Base-by-base conservation (phyloP, 2,797 vertebrate species). In the Macropodus opercularis region DNA sequence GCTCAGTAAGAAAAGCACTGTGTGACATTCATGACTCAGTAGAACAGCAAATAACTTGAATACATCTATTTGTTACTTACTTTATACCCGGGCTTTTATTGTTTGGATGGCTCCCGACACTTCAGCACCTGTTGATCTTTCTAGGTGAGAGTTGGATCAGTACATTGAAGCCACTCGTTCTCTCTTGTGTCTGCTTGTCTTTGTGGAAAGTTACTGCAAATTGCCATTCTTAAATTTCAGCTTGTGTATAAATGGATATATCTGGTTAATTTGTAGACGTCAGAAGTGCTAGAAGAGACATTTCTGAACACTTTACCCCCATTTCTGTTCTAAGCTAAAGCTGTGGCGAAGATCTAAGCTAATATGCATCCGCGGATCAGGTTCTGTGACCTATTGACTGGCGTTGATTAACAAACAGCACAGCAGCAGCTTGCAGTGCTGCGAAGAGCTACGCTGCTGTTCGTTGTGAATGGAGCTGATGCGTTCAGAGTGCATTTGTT, bases 401-500 rank as follows among this genome's bases (percentile, higher is more conserved):
- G 1, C 8, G 10, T 27, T 26, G 11, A 26, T 60, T 23, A 22
- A n/a, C 15, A 48, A 21, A 1, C n/a, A 19, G 1, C 14, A 22
- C 42, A 29, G 34, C 59, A 42, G 47, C n/a, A 29, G 8, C 17
- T n/a, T n/a, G 8, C 48, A 55, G 46, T 40, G 14, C 54, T 60
- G 8, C n/a, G 27, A 21, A 8, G 34, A 12, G 17, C 18, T 55
- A 38, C 51, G 64, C 44, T 31, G 27, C 24, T 47, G 13, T 32
- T 58, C 13, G 31, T 13, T 32, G 11, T 13, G 6, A 32, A 13
- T 5, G 31, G 31, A 32, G 31, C 31, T 32, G 31, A 32, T 13
- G 6, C 12, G 3, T 31, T 31, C 10, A 31, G 29, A 11, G 26
- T 27, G 61, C 43, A 27, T 56, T 64, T 63, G 29, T 73, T 67